Conservation (phyloP, 1,140 invertebrate species). For the Zaprionus inermis region DNA sequence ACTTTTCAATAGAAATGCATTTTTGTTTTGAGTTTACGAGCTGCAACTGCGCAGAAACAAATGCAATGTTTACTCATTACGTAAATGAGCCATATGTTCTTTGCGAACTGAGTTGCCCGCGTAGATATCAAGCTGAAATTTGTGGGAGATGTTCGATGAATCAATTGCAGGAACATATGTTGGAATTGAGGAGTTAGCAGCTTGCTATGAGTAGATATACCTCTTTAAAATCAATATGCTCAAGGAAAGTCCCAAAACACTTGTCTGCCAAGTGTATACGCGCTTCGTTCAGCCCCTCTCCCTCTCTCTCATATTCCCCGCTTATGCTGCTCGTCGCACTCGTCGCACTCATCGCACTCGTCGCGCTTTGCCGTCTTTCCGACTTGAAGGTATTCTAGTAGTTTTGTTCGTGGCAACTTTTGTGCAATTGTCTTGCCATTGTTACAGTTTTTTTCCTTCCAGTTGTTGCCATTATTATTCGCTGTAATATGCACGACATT, state of each 20-base stretch:
- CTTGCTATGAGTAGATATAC: neutral
- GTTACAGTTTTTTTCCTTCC: conserved; percentile 61
- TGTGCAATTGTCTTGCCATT: conserved; percentile 59
- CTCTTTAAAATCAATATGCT: neutral
- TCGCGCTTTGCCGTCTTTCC: conserved; percentile 1
- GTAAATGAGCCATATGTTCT: too few relatives aligned
- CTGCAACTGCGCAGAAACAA: too few relatives aligned
- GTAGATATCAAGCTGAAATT: neutral
- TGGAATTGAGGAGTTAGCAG: neutral
- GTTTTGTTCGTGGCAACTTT: conserved; percentile 13
- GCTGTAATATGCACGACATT: conserved; percentile 66
- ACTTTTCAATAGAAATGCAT: too few relatives aligned
- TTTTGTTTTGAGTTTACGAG: too few relatives aligned
- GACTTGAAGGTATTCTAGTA: conserved; percentile 48
- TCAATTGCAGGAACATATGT: neutral
- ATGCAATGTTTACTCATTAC: too few relatives aligned
- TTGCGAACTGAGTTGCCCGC: neutral
- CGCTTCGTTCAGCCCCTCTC: neutral
- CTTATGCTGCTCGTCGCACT: conserved; percentile 47
- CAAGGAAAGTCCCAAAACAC: neutral
- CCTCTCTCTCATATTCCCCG: conserved; percentile 6
- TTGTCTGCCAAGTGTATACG: conserved; percentile 14
- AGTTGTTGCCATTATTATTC: conserved; percentile 22
- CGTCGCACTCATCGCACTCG: neutral
- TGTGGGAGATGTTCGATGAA: neutral